phyloP scores from a whole-genome alignment of 2,888 invertebrate genomes.

The Lathronympha strigana region DNA sequence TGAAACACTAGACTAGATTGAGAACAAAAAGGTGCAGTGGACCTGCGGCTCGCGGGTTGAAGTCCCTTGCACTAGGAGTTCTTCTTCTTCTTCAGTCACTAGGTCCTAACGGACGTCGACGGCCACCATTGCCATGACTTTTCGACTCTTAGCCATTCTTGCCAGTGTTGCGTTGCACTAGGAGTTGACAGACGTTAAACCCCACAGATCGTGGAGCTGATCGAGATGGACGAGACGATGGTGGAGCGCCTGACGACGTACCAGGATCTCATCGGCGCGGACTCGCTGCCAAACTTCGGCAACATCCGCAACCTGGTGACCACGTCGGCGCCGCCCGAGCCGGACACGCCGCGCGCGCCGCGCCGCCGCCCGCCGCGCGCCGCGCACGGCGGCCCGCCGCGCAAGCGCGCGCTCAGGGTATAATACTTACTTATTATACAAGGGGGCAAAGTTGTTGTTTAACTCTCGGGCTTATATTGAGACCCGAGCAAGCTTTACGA shows the following conservation, averaged over 20 bases:
- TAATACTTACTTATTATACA: conserved; percentile 46
- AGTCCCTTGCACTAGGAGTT: no score
- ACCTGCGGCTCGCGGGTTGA: no score
- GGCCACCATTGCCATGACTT: no score
- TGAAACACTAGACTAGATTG: no score
- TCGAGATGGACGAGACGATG: conserved; percentile 73
- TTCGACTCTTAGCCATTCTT: no score
- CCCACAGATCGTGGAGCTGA: conserved; percentile 72
- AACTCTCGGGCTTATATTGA: no score
- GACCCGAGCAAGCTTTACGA: no score
- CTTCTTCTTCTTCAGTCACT: no score
- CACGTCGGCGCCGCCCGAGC: conserved; percentile 70
- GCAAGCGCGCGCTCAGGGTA: conserved; percentile 57
- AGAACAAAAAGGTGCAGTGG: no score
- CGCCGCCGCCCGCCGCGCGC: conserved; percentile 47
- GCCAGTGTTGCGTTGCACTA: no score
- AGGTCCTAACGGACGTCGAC: no score
- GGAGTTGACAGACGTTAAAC: neutral
- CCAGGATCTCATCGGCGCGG: conserved; percentile 67
- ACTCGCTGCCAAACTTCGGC: conserved; percentile 58
- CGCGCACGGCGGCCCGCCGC: conserved; percentile 45
- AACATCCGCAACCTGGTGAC: conserved; percentile 76
- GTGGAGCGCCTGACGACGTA: conserved; percentile 68
- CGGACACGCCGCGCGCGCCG: conserved; percentile 66
- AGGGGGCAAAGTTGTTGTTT: no score